Evolutionary conservation across 2,797 vertebrate species (phyloP), one percentile per base, ranked within the genome.

Genomic region (Columba guinea): DNA sequence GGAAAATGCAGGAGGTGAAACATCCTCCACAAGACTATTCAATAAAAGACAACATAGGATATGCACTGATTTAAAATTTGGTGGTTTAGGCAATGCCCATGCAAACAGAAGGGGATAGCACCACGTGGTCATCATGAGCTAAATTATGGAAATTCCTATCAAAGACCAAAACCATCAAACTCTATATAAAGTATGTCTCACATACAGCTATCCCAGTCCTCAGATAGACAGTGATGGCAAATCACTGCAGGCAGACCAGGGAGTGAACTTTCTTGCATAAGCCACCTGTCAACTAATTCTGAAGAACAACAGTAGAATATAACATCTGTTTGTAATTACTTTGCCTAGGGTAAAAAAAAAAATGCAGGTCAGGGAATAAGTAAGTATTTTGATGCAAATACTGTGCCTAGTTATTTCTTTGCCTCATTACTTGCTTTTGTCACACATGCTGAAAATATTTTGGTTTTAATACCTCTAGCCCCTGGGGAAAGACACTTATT

Each of bases 341-440:
- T 92, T 95, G 19, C 32, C 24, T 2, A 5, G 5, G 32, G 15
- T 23, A 3, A 22, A 26, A 2, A 68, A 74, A n/a, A 9, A 34
- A 83, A 34, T 41, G 19, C 20, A 2, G 0, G 76, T 84, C 20
- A 88, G 84, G 51, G 41, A 89, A 89, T 77, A 93, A 95, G 71
- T 62, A 88, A 69, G 27, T 69, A 52, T 23, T 26, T 37, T 81
- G 30, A 81, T 93, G 59, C 27, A 94, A 89, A 93, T 65, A 87
- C 27, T 24, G 13, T 56, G 32, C 70, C 52, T 82, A 7, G 7
- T 51, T 93, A 87, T 90, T 89, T 91, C 79, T 84, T 41, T 91
- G 34, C 74, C 52, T 96, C 78, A 63, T 90, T 49, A 74, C 78
- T 97, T 81, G 74, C 46, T 94, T 96, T 93, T 93, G 87, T 93